Evolutionary conservation across 2,888 invertebrate species (phyloP), one percentile per base, ranked within the genome.

Genomic region (Drosophila fulvimacula): DNA sequence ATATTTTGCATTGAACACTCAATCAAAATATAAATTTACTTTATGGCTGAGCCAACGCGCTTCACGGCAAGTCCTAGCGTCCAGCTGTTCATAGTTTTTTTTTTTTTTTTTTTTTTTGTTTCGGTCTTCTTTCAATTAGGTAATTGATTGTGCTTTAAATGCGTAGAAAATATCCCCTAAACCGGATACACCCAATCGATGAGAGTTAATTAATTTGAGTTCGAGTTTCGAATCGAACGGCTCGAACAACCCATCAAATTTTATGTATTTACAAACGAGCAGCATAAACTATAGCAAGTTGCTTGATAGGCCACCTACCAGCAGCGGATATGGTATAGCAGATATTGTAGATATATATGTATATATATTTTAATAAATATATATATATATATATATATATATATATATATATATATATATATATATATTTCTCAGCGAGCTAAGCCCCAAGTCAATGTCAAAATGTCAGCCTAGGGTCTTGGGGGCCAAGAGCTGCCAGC

Each of bases 121-220:
- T 10, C n/a, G n/a, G n/a, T n/a, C n/a, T n/a, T n/a, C n/a, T 36
- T 81, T 77, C 82, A 84, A 84, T 84, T 83, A 86, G 82, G 82
- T 86, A 84, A 86, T 84, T 84, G 86, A 84, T 86, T 81, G 81
- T 71, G 57, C 76, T 57, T 68, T 72, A 77, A 72, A 72, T 71
- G 63, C 38, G 39, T 36, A 2, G 4, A 15, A 24, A 10, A 5
- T 9, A 5, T 10, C 5, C 9, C 5, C 10, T 3, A 15, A 21
- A 55, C 19, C 61, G 59, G 39, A 67, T 42, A 62, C 64, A 61
- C 53, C 73, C 66, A 85, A 85, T 84, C 85, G 82, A 85, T 86
- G 82, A 66, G 79, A 80, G 67, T 82, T 86, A 82, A 85, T 85
- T 85, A 82, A 86, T 80, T 86, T 78, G 64, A 71, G 72, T 75